Evolutionary conservation across 2,113 vertebrate genomes (phyloP).

Genomic region (Dermatemys mawii): DNA sequence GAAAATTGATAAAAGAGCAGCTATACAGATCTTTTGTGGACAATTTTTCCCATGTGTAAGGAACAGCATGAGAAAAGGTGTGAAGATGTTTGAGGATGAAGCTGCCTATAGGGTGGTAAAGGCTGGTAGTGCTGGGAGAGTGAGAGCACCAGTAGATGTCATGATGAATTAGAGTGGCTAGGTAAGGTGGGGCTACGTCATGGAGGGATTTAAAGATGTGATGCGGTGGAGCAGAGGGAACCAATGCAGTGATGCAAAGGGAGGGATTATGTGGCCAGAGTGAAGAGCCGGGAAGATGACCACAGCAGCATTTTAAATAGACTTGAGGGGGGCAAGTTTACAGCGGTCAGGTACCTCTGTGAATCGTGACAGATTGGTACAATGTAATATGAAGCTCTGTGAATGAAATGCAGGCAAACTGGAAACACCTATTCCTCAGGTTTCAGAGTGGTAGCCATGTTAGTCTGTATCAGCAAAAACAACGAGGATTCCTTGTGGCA

Average conservation of each 20-base stretch:
- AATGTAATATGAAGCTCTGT: neutral
- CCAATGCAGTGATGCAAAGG: no score
- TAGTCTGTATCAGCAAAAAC: no score
- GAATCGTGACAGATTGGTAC: accelerated
- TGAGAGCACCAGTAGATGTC: neutral
- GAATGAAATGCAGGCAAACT: accelerated
- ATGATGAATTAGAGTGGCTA: neutral
- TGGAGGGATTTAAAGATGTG: no score
- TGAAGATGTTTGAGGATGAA: neutral
- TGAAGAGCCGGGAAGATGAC: no score
- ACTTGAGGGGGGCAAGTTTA: accelerated
- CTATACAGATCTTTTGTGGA: neutral
- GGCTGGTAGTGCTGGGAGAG: neutral
- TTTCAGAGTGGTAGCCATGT: no score
- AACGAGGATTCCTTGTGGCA: no score
- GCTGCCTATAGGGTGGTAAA: accelerated
- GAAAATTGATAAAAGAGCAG: neutral
- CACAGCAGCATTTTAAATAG: no score
- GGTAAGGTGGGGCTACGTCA: no score
- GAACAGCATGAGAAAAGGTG: neutral
- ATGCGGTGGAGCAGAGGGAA: no score
- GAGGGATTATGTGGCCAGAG: no score
- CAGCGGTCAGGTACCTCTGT: neutral
- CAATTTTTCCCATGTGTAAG: neutral
- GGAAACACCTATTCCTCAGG: neutral